phyloP scores from a whole-genome alignment of 2,888 invertebrate species.

The Clanis bilineata region DNA sequence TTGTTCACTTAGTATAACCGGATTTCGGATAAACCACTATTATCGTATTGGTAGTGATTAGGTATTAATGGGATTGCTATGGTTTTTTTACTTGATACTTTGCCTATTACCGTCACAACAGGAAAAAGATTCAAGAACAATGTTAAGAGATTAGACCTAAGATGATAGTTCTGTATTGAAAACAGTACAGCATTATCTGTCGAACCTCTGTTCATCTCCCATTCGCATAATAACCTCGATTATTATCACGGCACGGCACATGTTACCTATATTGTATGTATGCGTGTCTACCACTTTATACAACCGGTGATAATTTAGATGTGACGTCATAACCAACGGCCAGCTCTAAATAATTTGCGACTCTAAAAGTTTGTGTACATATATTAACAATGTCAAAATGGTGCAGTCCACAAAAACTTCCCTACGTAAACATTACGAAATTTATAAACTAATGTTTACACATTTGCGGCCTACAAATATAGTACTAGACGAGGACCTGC shows the following conservation, averaged over 20 bases:
- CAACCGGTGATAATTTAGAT: slow-evolving; percentile 64
- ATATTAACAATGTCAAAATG: slow-evolving; percentile 42
- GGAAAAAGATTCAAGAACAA: too few relatives aligned
- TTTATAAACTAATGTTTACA: not conserved
- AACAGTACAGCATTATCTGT: not conserved
- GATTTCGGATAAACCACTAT: too few relatives aligned
- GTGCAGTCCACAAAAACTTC: slow-evolving; percentile 35
- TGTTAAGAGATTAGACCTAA: not conserved
- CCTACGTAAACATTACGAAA: slow-evolving; percentile 11
- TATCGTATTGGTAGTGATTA: too few relatives aligned
- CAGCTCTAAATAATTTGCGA: slow-evolving; percentile 46
- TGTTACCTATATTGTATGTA: too few relatives aligned
- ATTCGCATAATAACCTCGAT: slow-evolving; percentile 34
- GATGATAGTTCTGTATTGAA: not conserved
- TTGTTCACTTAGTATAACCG: too few relatives aligned
- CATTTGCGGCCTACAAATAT: not conserved
- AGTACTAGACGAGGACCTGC: not conserved
- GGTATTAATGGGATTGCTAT: too few relatives aligned
- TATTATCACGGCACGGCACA: slow-evolving; percentile 51
- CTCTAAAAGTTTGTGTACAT: slow-evolving; percentile 54
- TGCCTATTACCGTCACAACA: too few relatives aligned
- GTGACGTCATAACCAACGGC: slow-evolving; percentile 56
- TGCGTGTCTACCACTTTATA: slow-evolving; percentile 73
- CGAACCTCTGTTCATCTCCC: slow-evolving; percentile 18
- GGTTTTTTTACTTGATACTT: too few relatives aligned